Evolutionary conservation across 2,113 vertebrate species (phyloP), one percentile per base, ranked within the genome.

Genomic region (Polyodon spathula): DNA sequence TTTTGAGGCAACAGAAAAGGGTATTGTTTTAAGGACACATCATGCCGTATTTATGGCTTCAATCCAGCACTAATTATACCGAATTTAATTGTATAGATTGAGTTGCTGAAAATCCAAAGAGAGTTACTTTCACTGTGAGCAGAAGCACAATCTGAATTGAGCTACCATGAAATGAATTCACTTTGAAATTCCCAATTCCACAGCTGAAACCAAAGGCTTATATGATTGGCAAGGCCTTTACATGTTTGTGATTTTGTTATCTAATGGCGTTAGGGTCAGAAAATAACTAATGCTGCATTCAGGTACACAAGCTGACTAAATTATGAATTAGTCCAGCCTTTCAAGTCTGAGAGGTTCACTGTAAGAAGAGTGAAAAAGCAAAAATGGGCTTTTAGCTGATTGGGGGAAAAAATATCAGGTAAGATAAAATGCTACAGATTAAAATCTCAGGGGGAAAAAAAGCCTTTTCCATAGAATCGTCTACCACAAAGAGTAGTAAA

Each of bases 191-290:
- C 8, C 44, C 44, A 46, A 3, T 46, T 46, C 8, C 44, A 46
- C 44, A 46, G 8, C 5, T 46, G 8, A 46, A 8, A 27, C 12
- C 6, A 7, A 8, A 59, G 16, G 10, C 10, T 10, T 12, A 7
- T n/a, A 8, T 59, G 37, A 46, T 27, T 17, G 37, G 58, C 43
- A 46, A 44, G 42, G 42, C 44, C 40, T 59, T 59, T 38, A 8
- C 53, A 8, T 37, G 14, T 54, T 54, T 38, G 9, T 27, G 9
- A 3, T 37, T 37, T 55, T 55, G 6, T 55, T 55, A 37, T 44
- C 15, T 43, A 43, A 42, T 58, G 40, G 43, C 43, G 50, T 50
- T 42, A 60, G 43, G 58, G 43, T 60, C 58, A 60, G 41, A 37
- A 60, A 48, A n/a, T 12, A 37, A 37, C 37, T 38, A 58, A 58